These are phyloP conservation scores for Drosophila pandora DNA, from an alignment of 1,140 invertebrate species.

Conservation along the genomic window DNA sequence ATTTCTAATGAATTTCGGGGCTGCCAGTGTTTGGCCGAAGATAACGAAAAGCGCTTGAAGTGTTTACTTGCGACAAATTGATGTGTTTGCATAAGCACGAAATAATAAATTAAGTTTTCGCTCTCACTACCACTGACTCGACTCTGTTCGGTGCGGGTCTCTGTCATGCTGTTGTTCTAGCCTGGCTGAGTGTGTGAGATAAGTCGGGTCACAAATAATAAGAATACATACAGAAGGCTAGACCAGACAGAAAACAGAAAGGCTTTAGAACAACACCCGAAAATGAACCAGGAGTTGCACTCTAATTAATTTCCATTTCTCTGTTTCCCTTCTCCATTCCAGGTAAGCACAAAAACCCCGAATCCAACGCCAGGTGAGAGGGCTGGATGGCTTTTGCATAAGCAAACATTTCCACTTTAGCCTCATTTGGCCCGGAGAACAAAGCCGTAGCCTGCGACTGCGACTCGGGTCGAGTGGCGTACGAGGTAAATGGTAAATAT, in stretches of 20 bases:
- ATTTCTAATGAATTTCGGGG: constrained; percentile 71
- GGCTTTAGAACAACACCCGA: not conserved
- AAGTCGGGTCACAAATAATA: constrained; percentile 29
- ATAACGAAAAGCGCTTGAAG: constrained; percentile 78
- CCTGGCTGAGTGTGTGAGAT: constrained; percentile 28
- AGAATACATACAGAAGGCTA: constrained; percentile 14
- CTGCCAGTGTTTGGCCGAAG: constrained; percentile 55
- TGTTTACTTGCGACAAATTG: constrained; percentile 80
- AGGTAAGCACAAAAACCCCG: constrained; percentile 41
- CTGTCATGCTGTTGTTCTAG: constrained; percentile 6
- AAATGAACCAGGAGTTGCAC: constrained; percentile 11
- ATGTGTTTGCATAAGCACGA: constrained; percentile 75
- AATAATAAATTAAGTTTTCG: constrained; percentile 78
- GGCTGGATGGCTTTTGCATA: constrained; percentile 11
- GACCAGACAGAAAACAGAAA: constrained; percentile 3
- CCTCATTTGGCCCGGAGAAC: constrained; percentile 16
- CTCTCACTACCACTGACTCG: not conserved
- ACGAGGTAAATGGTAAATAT: constrained; percentile 54
- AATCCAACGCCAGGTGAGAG: not conserved
- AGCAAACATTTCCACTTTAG: constrained; percentile 37
- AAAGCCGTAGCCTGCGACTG: constrained; percentile 13
- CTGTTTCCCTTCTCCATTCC: constrained; percentile 21
- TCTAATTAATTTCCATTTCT: constrained; percentile 46
- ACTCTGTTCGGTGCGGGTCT: not conserved
- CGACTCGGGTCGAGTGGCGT: constrained; percentile 43